A percentile compares a stretch with the other conserved stretches of the same genome.
These are phyloP conservation scores for Nysson spinosus DNA, from an alignment of 2,888 invertebrate genomes.

Conservation along the genomic window DNA sequence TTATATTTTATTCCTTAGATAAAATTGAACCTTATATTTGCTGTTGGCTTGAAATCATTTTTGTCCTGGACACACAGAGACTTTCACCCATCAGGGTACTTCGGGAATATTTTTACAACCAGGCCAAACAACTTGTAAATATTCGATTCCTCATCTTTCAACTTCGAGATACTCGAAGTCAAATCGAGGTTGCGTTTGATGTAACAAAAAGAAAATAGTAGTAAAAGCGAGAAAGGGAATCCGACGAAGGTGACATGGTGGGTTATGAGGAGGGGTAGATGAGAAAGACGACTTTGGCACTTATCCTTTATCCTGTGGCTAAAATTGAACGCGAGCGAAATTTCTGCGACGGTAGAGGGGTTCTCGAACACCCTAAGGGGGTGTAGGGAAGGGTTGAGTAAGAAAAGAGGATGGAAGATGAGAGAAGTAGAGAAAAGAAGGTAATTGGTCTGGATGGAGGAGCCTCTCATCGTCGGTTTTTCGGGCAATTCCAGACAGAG, in stretches of 20 bases:
- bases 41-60: too few relatives aligned
- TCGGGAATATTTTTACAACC: too few relatives aligned
- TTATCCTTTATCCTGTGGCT: conserved; percentile 59
- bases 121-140: too few relatives aligned
- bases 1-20: too few relatives aligned
- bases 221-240: conserved; percentile 16
- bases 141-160: too few relatives aligned
- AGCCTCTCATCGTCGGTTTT: conserved; percentile 57
- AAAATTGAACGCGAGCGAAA: conserved; percentile 60
- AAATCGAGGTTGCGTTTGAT: neutral
- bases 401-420: neutral
- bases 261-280: conserved; percentile 4
- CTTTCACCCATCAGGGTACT: too few relatives aligned
- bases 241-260: neutral
- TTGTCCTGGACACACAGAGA: too few relatives aligned
- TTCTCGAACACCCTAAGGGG: conserved; percentile 37
- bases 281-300: conserved; percentile 49
- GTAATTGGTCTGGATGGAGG: conserved; percentile 55
- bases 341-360: conserved; percentile 44
- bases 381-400: conserved; percentile 2
- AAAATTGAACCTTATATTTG: too few relatives aligned
- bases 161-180: neutral
- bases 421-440: conserved; percentile 43
- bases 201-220: conserved; percentile 2
- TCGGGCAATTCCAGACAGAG: conserved; percentile 64